phyloP scores from a whole-genome alignment of 2,113 vertebrate genomes.

The Atrichornis clamosus region DNA sequence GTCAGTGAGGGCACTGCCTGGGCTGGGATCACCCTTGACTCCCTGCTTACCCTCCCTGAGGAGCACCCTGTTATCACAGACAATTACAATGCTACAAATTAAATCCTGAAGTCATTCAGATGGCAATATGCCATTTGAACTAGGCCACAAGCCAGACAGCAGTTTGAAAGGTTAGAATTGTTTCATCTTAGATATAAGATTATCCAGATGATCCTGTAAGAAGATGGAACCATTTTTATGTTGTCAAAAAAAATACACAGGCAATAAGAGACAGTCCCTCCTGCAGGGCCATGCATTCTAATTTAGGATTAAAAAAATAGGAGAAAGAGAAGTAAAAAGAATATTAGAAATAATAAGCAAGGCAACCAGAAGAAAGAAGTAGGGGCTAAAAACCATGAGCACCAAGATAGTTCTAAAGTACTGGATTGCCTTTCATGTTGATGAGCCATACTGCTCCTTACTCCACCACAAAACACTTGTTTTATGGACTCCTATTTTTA shows the following conservation, averaged over 20 bases:
- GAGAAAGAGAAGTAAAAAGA: not conserved
- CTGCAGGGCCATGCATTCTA: not conserved
- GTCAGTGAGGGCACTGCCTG: not conserved
- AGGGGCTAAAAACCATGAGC: not conserved
- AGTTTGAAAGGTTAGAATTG: not conserved
- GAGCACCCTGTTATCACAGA: not conserved
- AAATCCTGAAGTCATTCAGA: not conserved
- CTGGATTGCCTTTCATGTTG: not conserved
- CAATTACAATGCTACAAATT: not conserved
- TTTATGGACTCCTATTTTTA: not conserved
- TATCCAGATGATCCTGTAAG: not conserved
- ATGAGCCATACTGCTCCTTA: not conserved
- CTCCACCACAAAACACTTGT: not conserved
- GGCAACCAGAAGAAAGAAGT: not conserved
- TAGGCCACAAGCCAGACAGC: not conserved
- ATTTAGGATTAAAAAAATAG: not conserved
- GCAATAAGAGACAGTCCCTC: not conserved
- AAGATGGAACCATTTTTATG: not conserved
- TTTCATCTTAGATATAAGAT: not conserved
- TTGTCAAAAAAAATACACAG: not conserved
- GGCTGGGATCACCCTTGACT: not conserved
- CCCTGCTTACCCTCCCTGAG: not conserved
- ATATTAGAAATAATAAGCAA: not conserved
- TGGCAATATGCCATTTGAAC: not conserved
- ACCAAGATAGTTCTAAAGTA: not conserved